A percentile compares a stretch with the other conserved stretches of the same genome.
Evolutionary conservation across 2,888 invertebrate genomes (phyloP).

Genomic region (Cepaea hortensis): DNA sequence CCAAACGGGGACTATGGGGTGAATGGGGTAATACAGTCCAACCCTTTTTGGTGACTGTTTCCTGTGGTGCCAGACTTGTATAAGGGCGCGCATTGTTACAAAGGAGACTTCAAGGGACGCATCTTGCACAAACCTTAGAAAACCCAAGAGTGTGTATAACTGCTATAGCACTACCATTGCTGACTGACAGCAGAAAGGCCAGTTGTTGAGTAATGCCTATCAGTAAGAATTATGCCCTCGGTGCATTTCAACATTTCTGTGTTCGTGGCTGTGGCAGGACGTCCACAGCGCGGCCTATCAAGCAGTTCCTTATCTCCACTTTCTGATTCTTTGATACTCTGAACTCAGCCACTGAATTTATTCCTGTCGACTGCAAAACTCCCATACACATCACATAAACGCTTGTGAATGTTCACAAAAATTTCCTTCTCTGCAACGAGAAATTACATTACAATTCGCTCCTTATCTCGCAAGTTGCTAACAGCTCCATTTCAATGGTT

Average conservation of each 20-base stretch:
- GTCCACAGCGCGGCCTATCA: background rate
- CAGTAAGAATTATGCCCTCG: background rate
- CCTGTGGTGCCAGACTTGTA: no score
- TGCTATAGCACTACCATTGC: background rate
- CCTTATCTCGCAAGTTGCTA: background rate
- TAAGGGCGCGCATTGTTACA: no score
- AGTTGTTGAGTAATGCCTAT: slow-evolving; percentile 9
- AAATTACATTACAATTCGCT: background rate
- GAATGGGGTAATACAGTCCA: no score
- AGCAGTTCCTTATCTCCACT: background rate
- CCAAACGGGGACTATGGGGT: no score
- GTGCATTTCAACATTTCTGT: slow-evolving; percentile 11
- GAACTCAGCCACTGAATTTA: background rate
- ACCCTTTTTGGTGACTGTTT: no score
- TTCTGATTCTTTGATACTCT: background rate
- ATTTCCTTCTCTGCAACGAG: background rate
- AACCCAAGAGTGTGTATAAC: background rate
- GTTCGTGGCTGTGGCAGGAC: background rate
- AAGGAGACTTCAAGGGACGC: no score
- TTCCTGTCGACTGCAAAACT: slow-evolving; percentile 9
- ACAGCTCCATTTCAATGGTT: background rate
- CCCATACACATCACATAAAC: slow-evolving; percentile 17
- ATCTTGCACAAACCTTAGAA: slow-evolving; percentile 2
- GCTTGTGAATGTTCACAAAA: background rate
- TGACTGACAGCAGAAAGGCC: background rate